These are phyloP conservation scores for Platorchestia sp. DNA, from an alignment of 1,140 invertebrate genomes.

Conservation along the genomic window DNA sequence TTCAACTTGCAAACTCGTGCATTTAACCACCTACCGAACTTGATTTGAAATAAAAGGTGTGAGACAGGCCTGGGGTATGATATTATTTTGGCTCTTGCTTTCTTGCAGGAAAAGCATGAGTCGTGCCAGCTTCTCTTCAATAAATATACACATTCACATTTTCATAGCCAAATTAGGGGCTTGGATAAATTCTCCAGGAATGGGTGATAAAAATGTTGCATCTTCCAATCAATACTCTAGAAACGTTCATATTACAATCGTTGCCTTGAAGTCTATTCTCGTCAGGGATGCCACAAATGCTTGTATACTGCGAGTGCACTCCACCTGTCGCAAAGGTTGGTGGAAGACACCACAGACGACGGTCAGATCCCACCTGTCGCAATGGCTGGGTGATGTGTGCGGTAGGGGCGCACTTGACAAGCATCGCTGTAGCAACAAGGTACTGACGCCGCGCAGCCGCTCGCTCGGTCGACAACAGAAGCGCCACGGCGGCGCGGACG, in stretches of 20 bases:
- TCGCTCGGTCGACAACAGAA: neutral
- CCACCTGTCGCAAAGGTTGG: too few species aligned
- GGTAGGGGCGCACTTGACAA: neutral
- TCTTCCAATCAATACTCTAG: neutral
- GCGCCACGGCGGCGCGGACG: neutral
- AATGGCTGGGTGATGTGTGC: too few species aligned
- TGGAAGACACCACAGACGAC: too few species aligned
- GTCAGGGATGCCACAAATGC: neutral
- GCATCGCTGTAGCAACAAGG: neutral
- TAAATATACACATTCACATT: neutral
- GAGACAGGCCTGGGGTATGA: neutral
- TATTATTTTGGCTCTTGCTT: neutral
- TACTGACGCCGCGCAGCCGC: neutral
- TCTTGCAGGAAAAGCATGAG: neutral
- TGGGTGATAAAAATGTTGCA: neutral
- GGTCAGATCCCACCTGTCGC: too few species aligned
- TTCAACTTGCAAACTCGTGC: too few species aligned
- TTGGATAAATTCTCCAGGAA: neutral
- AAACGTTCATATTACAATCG: neutral
- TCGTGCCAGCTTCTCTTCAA: neutral
- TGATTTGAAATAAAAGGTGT: too few species aligned
- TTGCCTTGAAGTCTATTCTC: neutral
- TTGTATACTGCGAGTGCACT: neutral
- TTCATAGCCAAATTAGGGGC: neutral
- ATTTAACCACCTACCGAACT: too few species aligned